Conservation (phyloP, 2,888 invertebrate species). For the Kryphioiulus occultus region DNA sequence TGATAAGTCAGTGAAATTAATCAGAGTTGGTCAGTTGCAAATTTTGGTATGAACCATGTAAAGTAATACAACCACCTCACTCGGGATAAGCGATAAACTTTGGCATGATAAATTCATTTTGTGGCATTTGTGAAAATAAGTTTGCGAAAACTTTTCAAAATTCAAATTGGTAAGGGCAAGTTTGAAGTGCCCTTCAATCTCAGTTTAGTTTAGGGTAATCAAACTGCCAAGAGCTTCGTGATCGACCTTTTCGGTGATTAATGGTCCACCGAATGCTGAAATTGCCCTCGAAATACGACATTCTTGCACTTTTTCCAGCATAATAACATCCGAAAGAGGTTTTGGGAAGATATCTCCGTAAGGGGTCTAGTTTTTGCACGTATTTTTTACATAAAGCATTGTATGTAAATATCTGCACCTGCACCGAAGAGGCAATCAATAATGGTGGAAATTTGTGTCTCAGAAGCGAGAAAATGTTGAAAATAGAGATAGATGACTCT, state of each 20-base stretch:
- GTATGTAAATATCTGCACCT: neutral
- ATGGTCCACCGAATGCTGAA: neutral
- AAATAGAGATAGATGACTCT: slow-evolving; percentile 5
- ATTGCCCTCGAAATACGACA: neutral
- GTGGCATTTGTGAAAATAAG: no score
- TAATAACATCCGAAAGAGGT: neutral
- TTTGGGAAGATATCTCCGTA: neutral
- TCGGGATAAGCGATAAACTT: no score
- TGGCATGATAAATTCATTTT: no score
- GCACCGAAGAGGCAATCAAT: neutral
- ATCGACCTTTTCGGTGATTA: neutral
- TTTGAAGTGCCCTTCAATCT: neutral
- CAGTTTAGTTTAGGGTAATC: neutral
- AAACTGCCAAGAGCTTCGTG: neutral
- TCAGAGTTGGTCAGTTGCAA: no score
- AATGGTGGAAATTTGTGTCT: neutral
- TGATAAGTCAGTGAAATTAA: no score
- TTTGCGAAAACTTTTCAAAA: neutral
- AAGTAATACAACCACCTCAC: no score
- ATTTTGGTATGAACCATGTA: no score
- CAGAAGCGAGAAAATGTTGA: neutral
- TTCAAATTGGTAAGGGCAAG: neutral
- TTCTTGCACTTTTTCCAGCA: neutral
- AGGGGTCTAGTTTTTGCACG: neutral
- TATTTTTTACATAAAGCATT: neutral